These are phyloP conservation scores for Atrichornis clamosus DNA, from an alignment of 2,113 vertebrate species.

Conservation along the genomic window DNA sequence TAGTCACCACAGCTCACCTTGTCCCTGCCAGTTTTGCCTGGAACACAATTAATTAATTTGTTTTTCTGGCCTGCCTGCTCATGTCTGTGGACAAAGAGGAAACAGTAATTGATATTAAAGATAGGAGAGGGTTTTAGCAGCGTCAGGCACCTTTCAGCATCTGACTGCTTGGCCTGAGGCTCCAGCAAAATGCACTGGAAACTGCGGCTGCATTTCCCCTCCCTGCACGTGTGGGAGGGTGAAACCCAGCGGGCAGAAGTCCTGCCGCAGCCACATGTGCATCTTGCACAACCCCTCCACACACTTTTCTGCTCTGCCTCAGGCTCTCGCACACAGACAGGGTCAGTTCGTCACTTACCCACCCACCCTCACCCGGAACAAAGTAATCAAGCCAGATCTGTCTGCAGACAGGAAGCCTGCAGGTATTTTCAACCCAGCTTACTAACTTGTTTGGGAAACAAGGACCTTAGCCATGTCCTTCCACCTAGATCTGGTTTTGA, in stretches of 20 bases:
- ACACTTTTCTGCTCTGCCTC: neutral
- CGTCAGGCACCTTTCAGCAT: neutral
- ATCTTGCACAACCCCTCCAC: neutral
- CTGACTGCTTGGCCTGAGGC: neutral
- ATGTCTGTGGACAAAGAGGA: neutral
- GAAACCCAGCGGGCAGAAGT: fast-evolving
- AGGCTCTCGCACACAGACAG: neutral
- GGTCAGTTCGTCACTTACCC: neutral
- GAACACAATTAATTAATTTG: neutral
- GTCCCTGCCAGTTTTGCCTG: neutral
- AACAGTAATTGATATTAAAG: neutral
- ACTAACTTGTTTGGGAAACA: slow-evolving; percentile 31
- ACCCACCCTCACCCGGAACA: neutral
- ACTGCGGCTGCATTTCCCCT: neutral
- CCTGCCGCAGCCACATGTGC: neutral
- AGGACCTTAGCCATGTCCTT: neutral
- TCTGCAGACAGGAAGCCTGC: neutral
- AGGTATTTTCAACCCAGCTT: neutral
- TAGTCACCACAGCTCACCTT: neutral
- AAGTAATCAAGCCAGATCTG: neutral
- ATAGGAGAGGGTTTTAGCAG: neutral
- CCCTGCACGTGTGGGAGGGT: fast-evolving
- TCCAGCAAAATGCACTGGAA: neutral
- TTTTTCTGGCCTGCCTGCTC: neutral
- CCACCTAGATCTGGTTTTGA: neutral